These are phyloP conservation scores for Acanthosepion lycidas DNA, from an alignment of 2,888 invertebrate genomes.

Conservation along the genomic window DNA sequence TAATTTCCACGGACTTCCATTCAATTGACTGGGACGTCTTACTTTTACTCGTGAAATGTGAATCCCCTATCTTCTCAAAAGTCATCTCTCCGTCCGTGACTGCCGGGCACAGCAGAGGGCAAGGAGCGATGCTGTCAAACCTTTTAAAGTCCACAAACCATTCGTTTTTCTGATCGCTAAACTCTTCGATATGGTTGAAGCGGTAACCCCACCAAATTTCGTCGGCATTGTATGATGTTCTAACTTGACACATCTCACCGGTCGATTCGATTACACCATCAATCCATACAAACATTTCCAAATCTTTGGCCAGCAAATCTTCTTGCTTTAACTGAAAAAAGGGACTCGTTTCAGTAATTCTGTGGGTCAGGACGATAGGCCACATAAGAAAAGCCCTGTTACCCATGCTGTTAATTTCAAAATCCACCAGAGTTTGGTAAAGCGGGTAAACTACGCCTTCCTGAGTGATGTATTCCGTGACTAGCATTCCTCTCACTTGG, in stretches of 20 bases:
- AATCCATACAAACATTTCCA: conserved; percentile 95
- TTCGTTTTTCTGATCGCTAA: conserved; percentile 64
- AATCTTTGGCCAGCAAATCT: conserved; percentile 90
- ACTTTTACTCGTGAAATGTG: background rate
- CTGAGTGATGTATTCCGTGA: conserved; percentile 90
- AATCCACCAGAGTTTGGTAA: conserved; percentile 92
- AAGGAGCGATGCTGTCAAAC: conserved; percentile 62
- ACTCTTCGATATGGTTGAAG: conserved; percentile 68
- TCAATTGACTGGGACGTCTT: background rate
- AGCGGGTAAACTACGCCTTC: conserved; percentile 95
- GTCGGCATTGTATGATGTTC: conserved; percentile 75
- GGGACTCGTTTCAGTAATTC: conserved; percentile 91
- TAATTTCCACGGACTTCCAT: background rate
- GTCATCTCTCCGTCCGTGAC: background rate
- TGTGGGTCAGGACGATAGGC: conserved; percentile 96
- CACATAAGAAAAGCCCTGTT: conserved; percentile 97
- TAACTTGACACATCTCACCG: conserved; percentile 76
- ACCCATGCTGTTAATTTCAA: conserved; percentile 91
- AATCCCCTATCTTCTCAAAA: background rate
- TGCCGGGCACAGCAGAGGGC: conserved; percentile 54
- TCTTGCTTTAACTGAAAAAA: conserved; percentile 91
- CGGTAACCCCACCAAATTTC: conserved; percentile 72
- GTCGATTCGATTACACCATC: conserved; percentile 94
- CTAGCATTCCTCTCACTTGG: conserved; percentile 92
- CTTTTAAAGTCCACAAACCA: conserved; percentile 64